Conservation (phyloP, 2,113 vertebrate genomes). For the Psophia crepitans region DNA sequence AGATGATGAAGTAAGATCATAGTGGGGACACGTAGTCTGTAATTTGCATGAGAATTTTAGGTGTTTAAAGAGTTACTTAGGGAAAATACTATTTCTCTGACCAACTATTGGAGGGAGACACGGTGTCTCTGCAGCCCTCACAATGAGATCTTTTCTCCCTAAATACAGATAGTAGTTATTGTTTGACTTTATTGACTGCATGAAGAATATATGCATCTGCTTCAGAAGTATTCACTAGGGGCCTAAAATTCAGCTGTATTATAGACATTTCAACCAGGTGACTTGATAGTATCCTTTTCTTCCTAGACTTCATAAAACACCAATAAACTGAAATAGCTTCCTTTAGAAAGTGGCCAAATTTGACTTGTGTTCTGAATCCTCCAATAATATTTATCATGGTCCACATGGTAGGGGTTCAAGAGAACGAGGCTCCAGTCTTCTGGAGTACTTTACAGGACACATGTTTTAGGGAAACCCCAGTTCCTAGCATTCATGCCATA, state of each 20-base stretch:
- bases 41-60: not conserved
- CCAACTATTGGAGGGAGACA: not conserved
- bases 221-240: not conserved
- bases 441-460: not conserved
- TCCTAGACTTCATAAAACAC: not conserved
- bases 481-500: not conserved
- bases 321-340: not conserved
- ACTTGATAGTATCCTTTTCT: not conserved
- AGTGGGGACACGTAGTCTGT: rapidly evolving
- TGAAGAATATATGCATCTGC: not conserved
- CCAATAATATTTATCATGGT: not conserved
- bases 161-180: not conserved
- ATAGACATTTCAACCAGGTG: not conserved
- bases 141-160: not conserved
- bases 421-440: not conserved
- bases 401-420: not conserved
- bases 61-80: not conserved
- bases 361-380: not conserved
- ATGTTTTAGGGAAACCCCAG: not conserved
- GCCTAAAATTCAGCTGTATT: not conserved
- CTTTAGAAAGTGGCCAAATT: not conserved
- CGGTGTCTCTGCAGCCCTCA: not conserved
- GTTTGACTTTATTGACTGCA: not conserved
- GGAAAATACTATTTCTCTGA: not conserved
- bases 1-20: not conserved